These are phyloP conservation scores for Peromyscus maniculatus DNA, from an alignment of 2,113 vertebrate species.

Conservation along the genomic window DNA sequence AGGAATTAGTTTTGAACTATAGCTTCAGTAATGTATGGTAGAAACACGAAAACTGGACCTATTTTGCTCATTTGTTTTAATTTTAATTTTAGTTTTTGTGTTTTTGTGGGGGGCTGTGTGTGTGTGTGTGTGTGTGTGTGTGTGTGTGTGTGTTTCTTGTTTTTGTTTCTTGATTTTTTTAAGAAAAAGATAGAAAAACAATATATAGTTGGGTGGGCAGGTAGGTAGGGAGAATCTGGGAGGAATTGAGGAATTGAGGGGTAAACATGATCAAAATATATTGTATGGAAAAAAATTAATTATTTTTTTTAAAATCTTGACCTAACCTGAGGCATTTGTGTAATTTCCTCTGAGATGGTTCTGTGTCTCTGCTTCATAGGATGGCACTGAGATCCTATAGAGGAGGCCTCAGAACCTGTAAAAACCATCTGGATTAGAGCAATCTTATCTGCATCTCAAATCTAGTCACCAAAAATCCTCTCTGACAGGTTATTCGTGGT, in stretches of 20 bases:
- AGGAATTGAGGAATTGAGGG: not conserved
- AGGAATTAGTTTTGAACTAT: slow-evolving; percentile 43
- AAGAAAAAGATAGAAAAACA: not conserved
- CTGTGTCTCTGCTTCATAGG: not conserved
- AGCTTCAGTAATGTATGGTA: slow-evolving; percentile 11
- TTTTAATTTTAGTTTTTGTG: not conserved
- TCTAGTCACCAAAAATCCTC: not conserved
- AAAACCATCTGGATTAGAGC: not conserved
- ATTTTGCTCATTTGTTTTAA: not conserved
- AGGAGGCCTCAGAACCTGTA: not conserved
- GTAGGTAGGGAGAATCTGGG: not conserved
- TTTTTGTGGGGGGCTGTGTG: not conserved
- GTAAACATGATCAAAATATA: not conserved
- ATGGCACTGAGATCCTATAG: not conserved
- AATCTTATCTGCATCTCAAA: slow-evolving; percentile 24
- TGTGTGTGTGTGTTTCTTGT: not conserved
- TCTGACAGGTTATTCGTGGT: not conserved
- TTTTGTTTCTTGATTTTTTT: not conserved
- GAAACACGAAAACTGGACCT: not conserved
- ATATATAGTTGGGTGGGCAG: not conserved
- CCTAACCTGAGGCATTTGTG: not conserved
- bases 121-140: not conserved
- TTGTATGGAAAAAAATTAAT: not conserved
- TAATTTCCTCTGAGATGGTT: not conserved
- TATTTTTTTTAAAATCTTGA: not conserved